Base-by-base conservation (phyloP, 2,113 vertebrate genomes). In the Caranx melampygus region DNA sequence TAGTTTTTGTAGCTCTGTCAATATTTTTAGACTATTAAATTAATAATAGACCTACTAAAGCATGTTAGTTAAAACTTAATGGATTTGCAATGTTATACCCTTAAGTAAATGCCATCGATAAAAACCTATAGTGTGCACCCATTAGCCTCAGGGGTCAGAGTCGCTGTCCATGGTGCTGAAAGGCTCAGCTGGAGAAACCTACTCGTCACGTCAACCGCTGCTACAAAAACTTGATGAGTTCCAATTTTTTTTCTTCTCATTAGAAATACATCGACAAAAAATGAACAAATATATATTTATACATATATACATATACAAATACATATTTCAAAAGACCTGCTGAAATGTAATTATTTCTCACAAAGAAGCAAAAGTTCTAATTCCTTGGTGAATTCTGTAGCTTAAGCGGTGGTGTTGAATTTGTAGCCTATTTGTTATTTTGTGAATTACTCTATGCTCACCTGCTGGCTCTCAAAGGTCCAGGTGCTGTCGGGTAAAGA, bases 381-480 rank as follows among this genome's bases (percentile, higher is more conserved):
- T 78, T 54, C 13, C 14, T 61, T 54, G 16, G 4, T 0, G 10
- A 4, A 6, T n/a, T 16, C 2, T 35, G 14, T 33, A 16, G 1
- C 3, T 26, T 47, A 10, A 35, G 13, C n/a, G 26, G 3, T 33
- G 21, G 3, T 76, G 0, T 49, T 33, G n/a, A 14, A n/a, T 26
- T 7, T 72, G 7, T 16, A 42, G 40, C 40, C 40, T 42, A 44
- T 18, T 11, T 5, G 16, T 14, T 6, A 26, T 44, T 1, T 62
- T 21, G 37, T 60, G 5, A 9, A 49, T 3, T 15, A 13, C 3
- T 58, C 40, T 37, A 0, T 75, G 80, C 93, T 93, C 81, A 94
- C 93, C 93, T 94, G 93, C n/a, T 94, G 92, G 63, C 91, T 93
- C 86, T 93, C 93, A 90, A 93, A 93, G 65, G 90, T 93, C 91